Evolutionary conservation across 2,888 invertebrate species (phyloP).

Genomic region (Harpalus rufipes): DNA sequence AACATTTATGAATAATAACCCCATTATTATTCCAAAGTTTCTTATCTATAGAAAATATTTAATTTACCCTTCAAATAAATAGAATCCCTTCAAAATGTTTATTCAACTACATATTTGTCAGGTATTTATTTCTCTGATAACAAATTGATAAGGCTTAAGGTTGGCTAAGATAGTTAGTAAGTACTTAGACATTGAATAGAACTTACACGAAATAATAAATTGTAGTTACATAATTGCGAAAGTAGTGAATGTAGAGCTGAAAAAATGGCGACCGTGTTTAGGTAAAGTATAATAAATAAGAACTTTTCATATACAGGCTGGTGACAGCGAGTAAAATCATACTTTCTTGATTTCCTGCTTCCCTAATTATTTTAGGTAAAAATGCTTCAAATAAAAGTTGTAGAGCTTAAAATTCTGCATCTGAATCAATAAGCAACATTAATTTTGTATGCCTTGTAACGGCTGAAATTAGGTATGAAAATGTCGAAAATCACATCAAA

Average conservation of each 20-base stretch:
- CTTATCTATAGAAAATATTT: constrained; percentile 2
- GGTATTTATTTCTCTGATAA: constrained; percentile 33
- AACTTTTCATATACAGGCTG: too few relatives aligned
- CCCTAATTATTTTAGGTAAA: too few relatives aligned
- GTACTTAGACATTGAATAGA: constrained; percentile 22
- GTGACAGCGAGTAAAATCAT: too few relatives aligned
- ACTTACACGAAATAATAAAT: constrained; percentile 15
- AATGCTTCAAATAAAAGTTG: too few relatives aligned
- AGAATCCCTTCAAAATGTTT: not conserved
- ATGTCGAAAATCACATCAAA: too few relatives aligned
- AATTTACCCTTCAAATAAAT: not conserved
- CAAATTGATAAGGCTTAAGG: constrained; percentile 19
- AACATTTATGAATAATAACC: not conserved
- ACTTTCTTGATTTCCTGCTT: too few relatives aligned
- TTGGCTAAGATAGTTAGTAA: constrained; percentile 24
- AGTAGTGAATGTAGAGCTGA: constrained; percentile 11
- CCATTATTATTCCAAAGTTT: not conserved
- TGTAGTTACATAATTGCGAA: constrained; percentile 7
- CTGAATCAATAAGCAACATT: too few relatives aligned
- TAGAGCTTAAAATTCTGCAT: too few relatives aligned
- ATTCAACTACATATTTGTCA: constrained; percentile 2
- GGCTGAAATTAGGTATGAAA: too few relatives aligned
- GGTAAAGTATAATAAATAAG: not conserved
- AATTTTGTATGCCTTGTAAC: too few relatives aligned
- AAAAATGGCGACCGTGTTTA: constrained; percentile 5